Conservation (phyloP, 2,797 vertebrate genomes). For the Florisuga fusca region DNA sequence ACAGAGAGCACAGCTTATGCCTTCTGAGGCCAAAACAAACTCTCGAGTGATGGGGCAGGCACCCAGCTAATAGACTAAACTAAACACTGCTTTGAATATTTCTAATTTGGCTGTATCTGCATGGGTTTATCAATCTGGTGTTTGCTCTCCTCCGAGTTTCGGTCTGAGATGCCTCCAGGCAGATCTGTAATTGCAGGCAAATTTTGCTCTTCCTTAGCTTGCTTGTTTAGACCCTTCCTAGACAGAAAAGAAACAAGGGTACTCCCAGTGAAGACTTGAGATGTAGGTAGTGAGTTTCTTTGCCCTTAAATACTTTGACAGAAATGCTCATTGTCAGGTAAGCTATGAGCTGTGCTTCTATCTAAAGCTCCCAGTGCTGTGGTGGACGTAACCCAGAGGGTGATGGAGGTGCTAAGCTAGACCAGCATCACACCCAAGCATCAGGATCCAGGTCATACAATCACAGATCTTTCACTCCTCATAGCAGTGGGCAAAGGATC, state of each 20-base stretch:
- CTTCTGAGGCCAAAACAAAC: background rate
- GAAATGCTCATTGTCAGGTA: background rate
- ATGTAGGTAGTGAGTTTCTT: background rate
- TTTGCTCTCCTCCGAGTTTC: background rate
- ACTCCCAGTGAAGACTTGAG: background rate
- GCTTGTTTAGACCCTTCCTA: background rate
- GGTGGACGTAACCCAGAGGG: background rate
- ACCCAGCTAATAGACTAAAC: background rate
- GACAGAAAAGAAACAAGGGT: background rate
- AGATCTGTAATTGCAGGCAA: background rate
- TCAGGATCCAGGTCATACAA: too few species aligned
- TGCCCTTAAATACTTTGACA: background rate
- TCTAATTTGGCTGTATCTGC: slow-evolving; percentile 21
- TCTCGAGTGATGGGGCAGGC: background rate
- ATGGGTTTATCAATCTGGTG: background rate
- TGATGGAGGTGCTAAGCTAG: background rate
- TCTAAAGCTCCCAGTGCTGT: background rate
- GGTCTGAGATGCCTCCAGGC: background rate
- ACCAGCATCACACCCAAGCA: accelerated
- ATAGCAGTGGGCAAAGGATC: background rate
- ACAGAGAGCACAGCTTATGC: background rate
- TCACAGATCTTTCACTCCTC: background rate
- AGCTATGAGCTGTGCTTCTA: background rate
- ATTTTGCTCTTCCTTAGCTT: background rate
- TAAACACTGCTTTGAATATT: background rate